Evolutionary conservation across 2,113 vertebrate genomes (phyloP).

Genomic region (Hiodon tergisus): DNA sequence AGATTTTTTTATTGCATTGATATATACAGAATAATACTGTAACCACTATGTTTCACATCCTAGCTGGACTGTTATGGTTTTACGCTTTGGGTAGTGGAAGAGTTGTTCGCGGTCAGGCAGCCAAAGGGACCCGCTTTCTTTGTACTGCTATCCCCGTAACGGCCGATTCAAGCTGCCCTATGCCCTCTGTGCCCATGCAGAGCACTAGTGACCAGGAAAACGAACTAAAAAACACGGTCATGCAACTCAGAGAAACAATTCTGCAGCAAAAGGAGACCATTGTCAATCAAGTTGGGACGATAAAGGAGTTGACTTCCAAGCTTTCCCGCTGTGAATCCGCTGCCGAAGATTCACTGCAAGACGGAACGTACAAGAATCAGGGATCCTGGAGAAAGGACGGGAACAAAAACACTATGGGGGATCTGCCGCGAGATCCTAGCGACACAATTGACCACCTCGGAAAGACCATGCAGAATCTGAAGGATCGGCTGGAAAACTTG

Average conservation of each 20-base stretch:
- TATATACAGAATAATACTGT: background rate
- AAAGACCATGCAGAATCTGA: conserved; percentile 87
- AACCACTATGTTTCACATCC: conserved; percentile 55
- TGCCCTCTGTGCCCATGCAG: conserved; percentile 66
- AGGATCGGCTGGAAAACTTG: conserved; percentile 85
- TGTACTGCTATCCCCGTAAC: conserved; percentile 79
- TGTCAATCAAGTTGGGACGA: conserved; percentile 79
- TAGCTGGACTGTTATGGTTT: conserved; percentile 55
- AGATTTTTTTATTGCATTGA: background rate
- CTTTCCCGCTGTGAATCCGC: conserved; percentile 78
- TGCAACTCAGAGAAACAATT: conserved; percentile 89
- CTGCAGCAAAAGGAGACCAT: conserved; percentile 90
- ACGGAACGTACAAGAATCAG: conserved; percentile 53
- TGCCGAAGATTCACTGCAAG: conserved; percentile 42
- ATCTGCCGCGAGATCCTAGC: conserved; percentile 83
- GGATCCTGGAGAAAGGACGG: conserved; percentile 65
- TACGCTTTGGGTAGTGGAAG: conserved; percentile 46
- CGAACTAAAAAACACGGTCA: conserved; percentile 79
- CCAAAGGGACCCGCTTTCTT: conserved; percentile 77
- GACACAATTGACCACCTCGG: conserved; percentile 84
- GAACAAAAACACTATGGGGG: conserved; percentile 86
- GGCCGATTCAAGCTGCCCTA: conserved; percentile 68
- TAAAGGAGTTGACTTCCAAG: conserved; percentile 87
- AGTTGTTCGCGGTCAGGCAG: conserved; percentile 47
- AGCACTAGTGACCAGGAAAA: conserved; percentile 71